These are phyloP conservation scores for Hucho hucho DNA, from an alignment of 2,113 vertebrate genomes.

Conservation along the genomic window DNA sequence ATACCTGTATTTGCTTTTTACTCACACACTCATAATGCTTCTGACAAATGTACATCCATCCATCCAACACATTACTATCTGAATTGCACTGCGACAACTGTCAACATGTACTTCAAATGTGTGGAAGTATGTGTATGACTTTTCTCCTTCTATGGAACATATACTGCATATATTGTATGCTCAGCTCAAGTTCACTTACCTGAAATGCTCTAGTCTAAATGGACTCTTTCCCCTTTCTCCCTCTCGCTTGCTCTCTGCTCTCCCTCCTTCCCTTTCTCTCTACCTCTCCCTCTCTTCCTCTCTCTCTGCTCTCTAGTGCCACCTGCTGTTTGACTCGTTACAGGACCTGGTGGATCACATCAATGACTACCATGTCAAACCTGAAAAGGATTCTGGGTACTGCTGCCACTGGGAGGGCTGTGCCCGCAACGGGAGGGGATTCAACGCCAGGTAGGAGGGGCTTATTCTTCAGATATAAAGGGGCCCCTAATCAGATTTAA, in stretches of 20 bases:
- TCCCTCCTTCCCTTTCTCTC: not conserved
- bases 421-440: conserved; percentile 89
- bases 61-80: too few relatives aligned
- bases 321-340: conserved; percentile 89
- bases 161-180: too few relatives aligned
- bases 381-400: conserved; percentile 92
- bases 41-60: too few relatives aligned
- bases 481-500: too few relatives aligned
- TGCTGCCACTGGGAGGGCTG: conserved; percentile 97
- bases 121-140: too few relatives aligned
- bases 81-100: too few relatives aligned
- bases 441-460: conserved; percentile 87
- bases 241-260: not conserved
- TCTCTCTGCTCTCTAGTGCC: conserved; percentile 75
- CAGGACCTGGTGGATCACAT: conserved; percentile 96
- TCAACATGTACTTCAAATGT: too few relatives aligned
- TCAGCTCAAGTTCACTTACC: too few relatives aligned
- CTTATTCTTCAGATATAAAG: not conserved
- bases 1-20: not conserved
- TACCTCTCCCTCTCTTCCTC: too few relatives aligned
- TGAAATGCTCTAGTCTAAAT: too few relatives aligned
- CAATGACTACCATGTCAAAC: conserved; percentile 93
- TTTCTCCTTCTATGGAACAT: too few relatives aligned
- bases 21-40: too few relatives aligned
- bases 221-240: not conserved